phyloP scores from a whole-genome alignment of 2,113 vertebrate species.

The western clawed frog (Xenopus tropicalis) region UCB_Xtro_10.0 CM004444.2:78414001-78414500 shows the following conservation, averaged over 20 bases:
- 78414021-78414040: background rate
- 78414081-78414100: conserved; percentile 81
- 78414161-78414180: background rate
- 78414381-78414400: too few species aligned
- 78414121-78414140: conserved; percentile 74
- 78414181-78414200: conserved; percentile 6
- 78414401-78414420: too few species aligned
- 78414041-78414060: conserved; percentile 74
- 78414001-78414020: too few species aligned
- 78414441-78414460: too few species aligned
- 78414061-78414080: conserved; percentile 69
- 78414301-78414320: conserved; percentile 92
- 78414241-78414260: conserved; percentile 93
- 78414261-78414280: conserved; percentile 86
- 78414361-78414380: too few species aligned
- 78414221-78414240: conserved; percentile 77
- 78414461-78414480: too few species aligned
- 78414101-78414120: conserved; percentile 76
- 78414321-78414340: conserved; percentile 82
- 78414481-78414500: too few species aligned
- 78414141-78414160: background rate
- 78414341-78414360: too few species aligned
- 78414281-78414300: conserved; percentile 94
- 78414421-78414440: too few species aligned
- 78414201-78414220: conserved; percentile 71